Evolutionary conservation across 2,113 vertebrate genomes (phyloP).

Genomic region (Talpa occidentalis): DNA sequence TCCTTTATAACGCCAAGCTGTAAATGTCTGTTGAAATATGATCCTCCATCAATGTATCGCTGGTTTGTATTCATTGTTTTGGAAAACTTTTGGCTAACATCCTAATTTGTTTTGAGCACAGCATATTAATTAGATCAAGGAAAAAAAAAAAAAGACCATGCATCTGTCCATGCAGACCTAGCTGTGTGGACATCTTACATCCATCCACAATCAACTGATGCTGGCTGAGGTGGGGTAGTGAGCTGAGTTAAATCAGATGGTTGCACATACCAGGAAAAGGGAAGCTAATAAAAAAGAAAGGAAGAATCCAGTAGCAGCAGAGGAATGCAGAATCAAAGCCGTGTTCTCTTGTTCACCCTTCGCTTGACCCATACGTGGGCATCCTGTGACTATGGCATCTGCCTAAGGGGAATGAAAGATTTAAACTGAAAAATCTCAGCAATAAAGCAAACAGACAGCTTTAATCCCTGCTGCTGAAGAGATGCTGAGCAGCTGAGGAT

Average conservation of each 20-base stretch:
- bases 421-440: background rate
- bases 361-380: background rate
- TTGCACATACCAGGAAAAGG: background rate
- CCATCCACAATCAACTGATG: background rate
- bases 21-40: background rate
- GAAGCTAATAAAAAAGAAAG: background rate
- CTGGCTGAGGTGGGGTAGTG: background rate
- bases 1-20: background rate
- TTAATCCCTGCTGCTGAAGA: background rate
- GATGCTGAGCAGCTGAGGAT: background rate
- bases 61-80: background rate
- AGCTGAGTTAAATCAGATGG: background rate
- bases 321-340: background rate
- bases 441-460: background rate
- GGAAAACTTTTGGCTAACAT: background rate
- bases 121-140: background rate
- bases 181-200: accelerated
- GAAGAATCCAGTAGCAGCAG: background rate
- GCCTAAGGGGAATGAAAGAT: background rate
- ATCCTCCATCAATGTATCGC: background rate
- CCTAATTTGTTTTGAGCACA: background rate
- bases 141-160: background rate
- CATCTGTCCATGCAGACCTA: background rate
- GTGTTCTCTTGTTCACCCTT: background rate
- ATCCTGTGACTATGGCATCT: background rate